Conservation (phyloP, 1,140 invertebrate species). For the Zaprionus africanus region DNA sequence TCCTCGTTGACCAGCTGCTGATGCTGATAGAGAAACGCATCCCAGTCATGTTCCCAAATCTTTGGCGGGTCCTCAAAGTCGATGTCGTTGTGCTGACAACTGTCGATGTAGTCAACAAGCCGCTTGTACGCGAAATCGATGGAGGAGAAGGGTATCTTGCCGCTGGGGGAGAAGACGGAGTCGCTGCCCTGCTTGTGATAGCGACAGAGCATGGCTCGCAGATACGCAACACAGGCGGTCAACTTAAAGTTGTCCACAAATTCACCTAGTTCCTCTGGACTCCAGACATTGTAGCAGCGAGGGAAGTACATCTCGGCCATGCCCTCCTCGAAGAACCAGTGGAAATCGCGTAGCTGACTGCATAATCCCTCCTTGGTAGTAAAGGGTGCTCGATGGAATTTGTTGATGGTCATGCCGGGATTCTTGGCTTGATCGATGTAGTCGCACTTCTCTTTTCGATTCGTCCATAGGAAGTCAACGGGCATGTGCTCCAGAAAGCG, state of each 20-base stretch:
- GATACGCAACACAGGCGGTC: slow-evolving; percentile 92
- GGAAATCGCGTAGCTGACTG: slow-evolving; percentile 92
- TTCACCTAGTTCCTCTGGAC: slow-evolving; percentile 93
- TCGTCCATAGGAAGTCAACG: slow-evolving; percentile 95
- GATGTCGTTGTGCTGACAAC: slow-evolving; percentile 93
- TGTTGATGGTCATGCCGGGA: slow-evolving; percentile 82
- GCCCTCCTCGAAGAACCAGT: slow-evolving; percentile 94
- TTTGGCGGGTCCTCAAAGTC: slow-evolving; percentile 89
- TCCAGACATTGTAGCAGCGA: slow-evolving; percentile 93
- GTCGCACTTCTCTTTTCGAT: slow-evolving; percentile 90
- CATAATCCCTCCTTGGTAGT: slow-evolving; percentile 96
- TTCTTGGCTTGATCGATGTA: slow-evolving; percentile 83
- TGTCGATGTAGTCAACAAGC: slow-evolving; percentile 90
- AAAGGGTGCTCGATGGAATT: slow-evolving; percentile 92
- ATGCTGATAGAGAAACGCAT: slow-evolving; percentile 92
- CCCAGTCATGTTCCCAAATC: slow-evolving; percentile 94
- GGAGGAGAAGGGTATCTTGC: slow-evolving; percentile 89
- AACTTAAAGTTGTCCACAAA: slow-evolving; percentile 96
- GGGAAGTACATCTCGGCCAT: slow-evolving; percentile 93
- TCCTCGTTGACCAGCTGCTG: slow-evolving; percentile 89
- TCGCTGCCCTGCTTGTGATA: slow-evolving; percentile 86
- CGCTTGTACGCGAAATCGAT: slow-evolving; percentile 92
- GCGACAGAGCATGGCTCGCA: slow-evolving; percentile 90
- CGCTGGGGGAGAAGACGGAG: slow-evolving; percentile 86
- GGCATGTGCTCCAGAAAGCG: slow-evolving; percentile 89